Conservation (phyloP, 2,888 invertebrate species). For the Parthenolecanium corni region DNA sequence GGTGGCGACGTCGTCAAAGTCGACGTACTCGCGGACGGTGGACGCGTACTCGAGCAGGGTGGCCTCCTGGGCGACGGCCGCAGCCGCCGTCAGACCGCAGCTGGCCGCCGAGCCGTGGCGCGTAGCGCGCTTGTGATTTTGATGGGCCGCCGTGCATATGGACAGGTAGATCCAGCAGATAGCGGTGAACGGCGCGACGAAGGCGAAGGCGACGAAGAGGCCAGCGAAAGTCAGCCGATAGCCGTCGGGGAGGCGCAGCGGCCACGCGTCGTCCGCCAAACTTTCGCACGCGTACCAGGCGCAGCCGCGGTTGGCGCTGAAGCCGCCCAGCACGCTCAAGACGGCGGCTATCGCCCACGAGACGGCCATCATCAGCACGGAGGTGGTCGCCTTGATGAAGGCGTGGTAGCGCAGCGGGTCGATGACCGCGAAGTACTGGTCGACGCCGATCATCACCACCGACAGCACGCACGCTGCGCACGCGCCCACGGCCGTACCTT, state of each 20-base stretch:
- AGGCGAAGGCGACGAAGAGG: constrained; percentile 41
- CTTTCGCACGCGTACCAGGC: constrained; percentile 10
- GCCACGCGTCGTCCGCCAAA: not conserved
- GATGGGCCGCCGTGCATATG: constrained; percentile 63
- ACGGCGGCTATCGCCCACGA: constrained; percentile 43
- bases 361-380: constrained; percentile 41
- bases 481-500: constrained; percentile 50
- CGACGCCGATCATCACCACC: constrained; percentile 50
- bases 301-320: constrained; percentile 21
- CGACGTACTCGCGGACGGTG: constrained; percentile 22
- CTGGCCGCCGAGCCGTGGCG: constrained; percentile 37
- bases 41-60: constrained; percentile 15
- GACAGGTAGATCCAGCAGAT: constrained; percentile 63
- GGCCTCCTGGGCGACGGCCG: constrained; percentile 1
- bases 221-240: constrained; percentile 42
- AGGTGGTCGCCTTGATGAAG: constrained; percentile 44
- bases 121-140: constrained; percentile 52
- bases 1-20: constrained; percentile 18
- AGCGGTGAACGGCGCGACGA: constrained; percentile 46
- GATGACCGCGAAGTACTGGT: constrained; percentile 55
- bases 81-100: constrained; percentile 27
- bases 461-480: constrained; percentile 51
- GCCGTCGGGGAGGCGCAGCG: constrained; percentile 36
- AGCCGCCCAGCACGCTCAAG: constrained; percentile 41
- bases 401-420: constrained; percentile 53